Percentiles rank a stretch among this genome's conserved stretches.
These are phyloP conservation scores for Gymnosoma rotundatum DNA, from an alignment of 2,888 invertebrate species.

Conservation along the genomic window DNA sequence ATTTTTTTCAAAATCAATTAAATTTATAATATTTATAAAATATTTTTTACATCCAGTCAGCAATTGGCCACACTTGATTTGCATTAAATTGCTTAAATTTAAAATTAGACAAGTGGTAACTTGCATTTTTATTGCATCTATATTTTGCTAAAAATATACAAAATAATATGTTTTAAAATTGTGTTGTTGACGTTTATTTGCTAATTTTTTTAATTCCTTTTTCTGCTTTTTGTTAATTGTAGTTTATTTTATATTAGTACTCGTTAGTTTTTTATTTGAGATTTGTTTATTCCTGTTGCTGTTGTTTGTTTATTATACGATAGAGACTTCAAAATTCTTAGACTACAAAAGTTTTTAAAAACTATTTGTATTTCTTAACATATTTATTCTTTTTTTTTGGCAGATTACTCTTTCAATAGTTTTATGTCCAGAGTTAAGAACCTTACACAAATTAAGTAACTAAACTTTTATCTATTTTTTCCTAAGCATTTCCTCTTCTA, in stretches of 20 bases:
- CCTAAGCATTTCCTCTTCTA: no score
- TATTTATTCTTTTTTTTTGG: no score
- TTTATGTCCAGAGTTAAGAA: no score
- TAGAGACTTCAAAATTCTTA: background rate
- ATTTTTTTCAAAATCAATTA: constrained; percentile 32
- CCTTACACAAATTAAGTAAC: no score
- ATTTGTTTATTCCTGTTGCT: constrained; percentile 3
- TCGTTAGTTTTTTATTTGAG: constrained; percentile 48
- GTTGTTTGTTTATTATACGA: constrained; percentile 5
- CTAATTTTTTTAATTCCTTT: constrained; percentile 3
- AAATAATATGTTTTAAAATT: constrained; percentile 5
- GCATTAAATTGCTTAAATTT: constrained; percentile 9
- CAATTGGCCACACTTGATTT: constrained; percentile 23
- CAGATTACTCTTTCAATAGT: no score
- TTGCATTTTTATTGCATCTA: background rate
- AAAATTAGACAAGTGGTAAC: background rate
- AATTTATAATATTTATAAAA: background rate
- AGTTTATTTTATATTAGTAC: constrained; percentile 23
- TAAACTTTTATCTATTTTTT: no score
- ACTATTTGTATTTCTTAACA: no score
- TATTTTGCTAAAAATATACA: background rate
- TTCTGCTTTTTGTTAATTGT: constrained; percentile 1
- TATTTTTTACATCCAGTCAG: constrained; percentile 40
- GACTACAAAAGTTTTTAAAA: no score
- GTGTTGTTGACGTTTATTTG: constrained; percentile 13